phyloP scores from a whole-genome alignment of 1,140 invertebrate species.

The Gonatopus flavifemur region DNA sequence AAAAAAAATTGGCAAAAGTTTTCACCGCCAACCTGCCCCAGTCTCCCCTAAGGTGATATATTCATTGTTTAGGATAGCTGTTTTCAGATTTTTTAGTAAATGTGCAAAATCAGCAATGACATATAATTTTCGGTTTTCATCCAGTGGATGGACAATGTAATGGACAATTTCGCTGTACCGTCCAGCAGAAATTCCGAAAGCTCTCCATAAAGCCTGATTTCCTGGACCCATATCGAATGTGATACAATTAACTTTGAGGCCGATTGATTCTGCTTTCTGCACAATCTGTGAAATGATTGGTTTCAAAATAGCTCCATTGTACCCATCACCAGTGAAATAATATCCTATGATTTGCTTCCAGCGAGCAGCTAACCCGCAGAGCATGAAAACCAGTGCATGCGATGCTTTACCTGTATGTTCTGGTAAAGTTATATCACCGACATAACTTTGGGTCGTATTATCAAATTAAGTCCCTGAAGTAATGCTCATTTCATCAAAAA shows the following conservation, averaged over 20 bases:
- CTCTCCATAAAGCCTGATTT: constrained; percentile 4
- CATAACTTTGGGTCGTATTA: constrained; percentile 9
- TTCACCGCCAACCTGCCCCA: too few relatives aligned
- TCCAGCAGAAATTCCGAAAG: constrained; percentile 5
- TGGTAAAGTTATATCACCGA: constrained; percentile 14
- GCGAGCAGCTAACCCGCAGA: constrained; percentile 9
- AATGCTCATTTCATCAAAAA: too few relatives aligned
- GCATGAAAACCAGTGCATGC: constrained; percentile 17
- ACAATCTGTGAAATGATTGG: too few relatives aligned
- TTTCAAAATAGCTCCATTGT: constrained; percentile 3
- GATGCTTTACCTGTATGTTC: constrained; percentile 6
- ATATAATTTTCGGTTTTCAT: too few relatives aligned
- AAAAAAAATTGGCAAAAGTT: too few relatives aligned
- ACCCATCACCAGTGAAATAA: constrained; percentile 13
- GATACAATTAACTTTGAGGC: constrained; percentile 1
- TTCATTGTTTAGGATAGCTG: too few relatives aligned
- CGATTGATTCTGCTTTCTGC: constrained; percentile 3
- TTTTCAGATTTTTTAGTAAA: too few relatives aligned
- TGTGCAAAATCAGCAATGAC: too few relatives aligned
- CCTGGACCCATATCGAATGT: constrained; percentile 8
- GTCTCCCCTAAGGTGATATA: too few relatives aligned
- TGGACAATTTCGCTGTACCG: too few relatives aligned
- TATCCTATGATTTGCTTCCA: constrained; percentile 22
- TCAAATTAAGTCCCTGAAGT: too few relatives aligned
- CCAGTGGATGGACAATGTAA: too few relatives aligned